Conservation (phyloP, 2,797 vertebrate species). For the Morus bassanus region DNA sequence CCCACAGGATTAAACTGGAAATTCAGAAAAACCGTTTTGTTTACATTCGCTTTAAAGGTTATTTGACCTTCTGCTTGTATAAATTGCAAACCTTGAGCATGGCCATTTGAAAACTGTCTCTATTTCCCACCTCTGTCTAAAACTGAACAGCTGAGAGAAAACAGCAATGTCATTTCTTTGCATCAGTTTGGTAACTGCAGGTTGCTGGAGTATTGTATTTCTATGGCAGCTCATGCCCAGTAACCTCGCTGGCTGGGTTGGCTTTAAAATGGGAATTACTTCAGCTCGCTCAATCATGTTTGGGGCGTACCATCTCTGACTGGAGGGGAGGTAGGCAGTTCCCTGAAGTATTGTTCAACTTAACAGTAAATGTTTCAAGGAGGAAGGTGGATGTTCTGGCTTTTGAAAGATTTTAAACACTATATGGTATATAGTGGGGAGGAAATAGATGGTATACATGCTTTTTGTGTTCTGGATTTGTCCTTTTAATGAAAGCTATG, state of each 20-base stretch:
- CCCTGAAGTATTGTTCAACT: not conserved
- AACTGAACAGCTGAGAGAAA: not conserved
- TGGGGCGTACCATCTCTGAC: not conserved
- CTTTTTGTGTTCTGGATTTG: not conserved
- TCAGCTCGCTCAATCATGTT: not conserved
- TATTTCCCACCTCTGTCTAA: not conserved
- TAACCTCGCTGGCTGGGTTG: not conserved
- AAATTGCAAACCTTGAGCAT: not conserved
- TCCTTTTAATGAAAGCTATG: not conserved
- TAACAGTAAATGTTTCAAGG: not conserved
- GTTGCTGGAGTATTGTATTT: not conserved
- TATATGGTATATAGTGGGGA: not conserved
- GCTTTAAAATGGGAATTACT: not conserved
- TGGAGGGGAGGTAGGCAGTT: not conserved
- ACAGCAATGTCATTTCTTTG: not conserved
- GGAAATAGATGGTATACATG: not conserved
- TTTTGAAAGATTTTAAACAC: not conserved
- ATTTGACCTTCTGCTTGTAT: not conserved
- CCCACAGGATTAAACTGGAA: not conserved
- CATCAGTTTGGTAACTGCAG: not conserved
- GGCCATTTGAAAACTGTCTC: not conserved
- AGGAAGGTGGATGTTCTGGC: not conserved
- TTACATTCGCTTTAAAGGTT: not conserved
- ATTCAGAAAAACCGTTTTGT: not conserved
- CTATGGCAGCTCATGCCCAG: not conserved